phyloP scores from a whole-genome alignment of 2,113 vertebrate species.

The Morone saxatilis region DNA sequence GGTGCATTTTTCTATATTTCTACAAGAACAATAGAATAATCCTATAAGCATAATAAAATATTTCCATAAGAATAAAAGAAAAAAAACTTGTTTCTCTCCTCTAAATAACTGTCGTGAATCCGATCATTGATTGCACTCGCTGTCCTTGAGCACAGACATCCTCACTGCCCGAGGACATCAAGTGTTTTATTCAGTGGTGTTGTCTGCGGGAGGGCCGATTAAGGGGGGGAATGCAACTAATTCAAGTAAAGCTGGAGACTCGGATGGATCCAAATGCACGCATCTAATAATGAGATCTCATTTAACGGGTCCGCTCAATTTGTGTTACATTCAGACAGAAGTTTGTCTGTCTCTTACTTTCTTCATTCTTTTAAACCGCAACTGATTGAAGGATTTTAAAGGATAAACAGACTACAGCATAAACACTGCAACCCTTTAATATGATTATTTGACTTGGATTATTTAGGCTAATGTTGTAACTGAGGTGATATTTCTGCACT shows the following conservation, averaged over 20 bases:
- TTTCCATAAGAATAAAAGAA: background rate
- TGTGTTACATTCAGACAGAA: background rate
- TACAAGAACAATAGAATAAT: constrained; percentile 5
- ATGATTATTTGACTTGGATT: background rate
- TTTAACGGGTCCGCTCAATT: background rate
- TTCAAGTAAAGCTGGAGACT: constrained; percentile 12
- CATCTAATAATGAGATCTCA: constrained; percentile 3
- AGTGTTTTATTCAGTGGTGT: constrained; percentile 46
- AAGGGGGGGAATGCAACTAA: background rate
- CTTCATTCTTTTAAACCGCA: background rate
- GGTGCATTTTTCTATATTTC: constrained; percentile 28
- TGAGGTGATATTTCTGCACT: background rate
- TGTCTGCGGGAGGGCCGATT: constrained; percentile 33
- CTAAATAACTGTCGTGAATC: constrained; percentile 22
- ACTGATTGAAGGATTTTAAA: background rate
- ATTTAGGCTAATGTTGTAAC: background rate
- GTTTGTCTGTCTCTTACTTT: background rate
- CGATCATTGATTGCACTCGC: constrained; percentile 41
- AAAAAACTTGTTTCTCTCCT: background rate
- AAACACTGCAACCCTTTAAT: background rate
- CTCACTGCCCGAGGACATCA: constrained; percentile 40
- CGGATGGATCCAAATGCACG: constrained; percentile 18
- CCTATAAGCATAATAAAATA: no score
- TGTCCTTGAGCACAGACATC: constrained; percentile 66
- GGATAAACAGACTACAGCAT: background rate